Conservation (phyloP, 2,797 vertebrate species). For the Enteromius afrohamiltoni region DNA sequence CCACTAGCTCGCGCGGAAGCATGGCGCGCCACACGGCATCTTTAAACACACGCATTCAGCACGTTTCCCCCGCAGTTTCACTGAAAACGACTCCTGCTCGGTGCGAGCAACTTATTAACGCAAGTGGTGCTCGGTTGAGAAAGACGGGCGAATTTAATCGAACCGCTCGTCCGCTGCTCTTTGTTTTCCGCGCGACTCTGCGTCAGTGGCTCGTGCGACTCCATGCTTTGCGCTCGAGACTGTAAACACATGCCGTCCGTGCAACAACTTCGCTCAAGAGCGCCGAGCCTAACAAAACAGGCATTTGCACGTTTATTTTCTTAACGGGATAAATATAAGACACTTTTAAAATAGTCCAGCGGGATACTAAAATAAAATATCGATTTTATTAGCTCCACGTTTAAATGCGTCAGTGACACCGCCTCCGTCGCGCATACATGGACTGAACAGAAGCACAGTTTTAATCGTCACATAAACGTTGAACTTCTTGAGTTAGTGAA, state of each 20-base stretch:
- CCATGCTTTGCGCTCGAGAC: constrained; percentile 40
- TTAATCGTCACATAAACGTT: not conserved
- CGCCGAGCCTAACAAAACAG: not conserved
- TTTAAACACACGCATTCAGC: constrained; percentile 75
- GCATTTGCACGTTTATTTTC: not conserved
- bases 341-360: not conserved
- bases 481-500: not conserved
- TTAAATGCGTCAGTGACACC: constrained; percentile 42
- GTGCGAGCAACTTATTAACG: too few relatives aligned
- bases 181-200: constrained; percentile 59
- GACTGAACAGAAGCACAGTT: not conserved
- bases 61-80: constrained; percentile 41
- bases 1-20: constrained; percentile 67
- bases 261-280: constrained; percentile 28
- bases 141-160: not conserved
- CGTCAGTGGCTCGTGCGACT: constrained; percentile 54
- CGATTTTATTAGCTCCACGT: not conserved
- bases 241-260: constrained; percentile 52
- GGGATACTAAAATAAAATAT: not conserved
- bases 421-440: constrained; percentile 4
- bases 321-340: not conserved
- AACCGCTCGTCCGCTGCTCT: constrained; percentile 36
- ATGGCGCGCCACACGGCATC: constrained; percentile 74
- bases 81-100: not conserved
- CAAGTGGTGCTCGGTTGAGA: not conserved